phyloP scores from a whole-genome alignment of 1,140 invertebrate genomes.

The Zophobas atratus region DNA sequence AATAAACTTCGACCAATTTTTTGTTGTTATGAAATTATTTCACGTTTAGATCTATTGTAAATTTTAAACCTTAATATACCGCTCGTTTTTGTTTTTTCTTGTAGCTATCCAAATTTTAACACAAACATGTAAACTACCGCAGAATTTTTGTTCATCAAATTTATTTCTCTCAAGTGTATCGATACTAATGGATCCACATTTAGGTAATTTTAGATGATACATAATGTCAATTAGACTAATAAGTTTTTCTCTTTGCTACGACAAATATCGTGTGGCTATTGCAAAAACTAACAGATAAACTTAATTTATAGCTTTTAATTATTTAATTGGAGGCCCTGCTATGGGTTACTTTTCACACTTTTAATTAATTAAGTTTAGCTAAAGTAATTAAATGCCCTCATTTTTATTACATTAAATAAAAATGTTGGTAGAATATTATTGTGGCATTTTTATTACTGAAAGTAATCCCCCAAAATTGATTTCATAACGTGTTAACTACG shows the following conservation, averaged over 20 bases:
- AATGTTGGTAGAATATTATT: neutral
- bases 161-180: too few relatives aligned
- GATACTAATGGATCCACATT: neutral
- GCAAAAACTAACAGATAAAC: slow-evolving; percentile 37
- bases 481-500: too few relatives aligned
- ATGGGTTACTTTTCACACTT: slow-evolving; percentile 13
- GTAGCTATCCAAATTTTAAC: too few relatives aligned
- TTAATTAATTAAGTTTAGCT: slow-evolving; percentile 30
- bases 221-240: slow-evolving; percentile 20
- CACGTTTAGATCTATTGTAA: too few relatives aligned
- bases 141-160: too few relatives aligned
- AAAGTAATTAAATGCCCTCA: slow-evolving; percentile 32
- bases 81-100: too few relatives aligned
- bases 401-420: slow-evolving; percentile 16
- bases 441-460: too few relatives aligned
- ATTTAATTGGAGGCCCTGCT: slow-evolving; percentile 14
- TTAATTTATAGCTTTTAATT: slow-evolving; percentile 32
- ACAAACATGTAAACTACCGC: too few relatives aligned
- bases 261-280: slow-evolving; percentile 16
- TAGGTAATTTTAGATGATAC: slow-evolving; percentile 4
- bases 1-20: too few relatives aligned
- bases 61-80: too few relatives aligned
- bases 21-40: too few relatives aligned
- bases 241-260: neutral
- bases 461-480: too few relatives aligned